These are phyloP conservation scores for Drosophila ezoana DNA, from an alignment of 2,888 invertebrate species.

Conservation along the genomic window DNA sequence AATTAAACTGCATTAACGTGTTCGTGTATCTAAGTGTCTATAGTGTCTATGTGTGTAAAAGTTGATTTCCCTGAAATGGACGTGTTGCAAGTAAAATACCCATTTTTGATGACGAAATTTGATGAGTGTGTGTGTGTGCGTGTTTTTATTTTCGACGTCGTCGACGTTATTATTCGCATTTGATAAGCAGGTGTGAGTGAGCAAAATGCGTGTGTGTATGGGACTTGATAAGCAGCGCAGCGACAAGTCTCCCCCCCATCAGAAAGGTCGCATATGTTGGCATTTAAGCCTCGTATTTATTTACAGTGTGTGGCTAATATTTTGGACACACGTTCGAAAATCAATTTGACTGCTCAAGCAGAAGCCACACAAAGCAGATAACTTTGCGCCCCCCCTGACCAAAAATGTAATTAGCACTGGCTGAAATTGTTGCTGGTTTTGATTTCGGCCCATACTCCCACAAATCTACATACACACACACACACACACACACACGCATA, in stretches of 20 bases:
- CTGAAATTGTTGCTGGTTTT: constrained; percentile 43
- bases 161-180: constrained; percentile 58
- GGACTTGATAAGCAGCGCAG: constrained; percentile 53
- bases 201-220: constrained; percentile 21
- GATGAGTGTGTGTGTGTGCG: constrained; percentile 33
- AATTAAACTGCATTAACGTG: constrained; percentile 55
- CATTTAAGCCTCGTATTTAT: constrained; percentile 57
- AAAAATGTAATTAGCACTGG: constrained; percentile 61
- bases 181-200: constrained; percentile 63
- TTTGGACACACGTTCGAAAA: constrained; percentile 49
- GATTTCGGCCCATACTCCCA: constrained; percentile 47
- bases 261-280: constrained; percentile 68
- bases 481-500: constrained; percentile 5
- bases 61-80: constrained; percentile 72
- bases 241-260: constrained; percentile 22
- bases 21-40: constrained; percentile 18
- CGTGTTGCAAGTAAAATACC: constrained; percentile 57
- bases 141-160: constrained; percentile 58
- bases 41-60: constrained; percentile 51
- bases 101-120: constrained; percentile 72
- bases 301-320: constrained; percentile 36
- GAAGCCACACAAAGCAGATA: constrained; percentile 58
- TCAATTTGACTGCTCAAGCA: constrained; percentile 43
- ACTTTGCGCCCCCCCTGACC: constrained; percentile 6
- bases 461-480: constrained; percentile 7